These are phyloP conservation scores for Erythrocercus mccallii DNA, from an alignment of 2,113 vertebrate genomes.

Conservation along the genomic window DNA sequence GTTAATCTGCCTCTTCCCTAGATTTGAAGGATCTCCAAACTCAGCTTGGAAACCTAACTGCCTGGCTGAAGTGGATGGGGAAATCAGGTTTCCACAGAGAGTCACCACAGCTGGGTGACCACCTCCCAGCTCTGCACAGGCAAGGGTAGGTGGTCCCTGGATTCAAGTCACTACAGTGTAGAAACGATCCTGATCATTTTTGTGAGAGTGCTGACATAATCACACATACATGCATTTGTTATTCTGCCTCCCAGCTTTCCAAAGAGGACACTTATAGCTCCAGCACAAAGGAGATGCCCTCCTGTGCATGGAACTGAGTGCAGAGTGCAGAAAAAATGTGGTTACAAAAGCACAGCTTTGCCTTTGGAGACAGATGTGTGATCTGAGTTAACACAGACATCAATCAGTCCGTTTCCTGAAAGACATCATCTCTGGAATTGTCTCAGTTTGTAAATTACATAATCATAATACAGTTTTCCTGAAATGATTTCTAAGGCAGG, in stretches of 20 bases:
- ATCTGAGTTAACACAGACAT: neutral
- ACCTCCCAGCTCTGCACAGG: neutral
- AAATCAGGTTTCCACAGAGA: neutral
- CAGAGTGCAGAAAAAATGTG: neutral
- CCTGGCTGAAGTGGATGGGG: neutral
- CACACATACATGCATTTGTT: neutral
- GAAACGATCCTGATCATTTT: neutral
- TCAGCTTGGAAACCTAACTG: neutral
- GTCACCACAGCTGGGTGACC: neutral
- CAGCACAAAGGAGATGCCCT: neutral
- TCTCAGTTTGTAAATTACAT: neutral
- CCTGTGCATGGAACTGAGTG: fast-evolving
- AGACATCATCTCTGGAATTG: neutral
- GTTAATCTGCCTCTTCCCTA: neutral
- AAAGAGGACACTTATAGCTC: neutral
- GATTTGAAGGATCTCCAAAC: neutral
- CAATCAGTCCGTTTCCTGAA: neutral
- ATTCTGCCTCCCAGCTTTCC: neutral
- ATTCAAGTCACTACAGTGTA: neutral
- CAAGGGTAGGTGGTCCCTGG: neutral
- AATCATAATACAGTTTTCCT: neutral
- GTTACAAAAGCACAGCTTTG: neutral
- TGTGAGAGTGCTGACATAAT: neutral
- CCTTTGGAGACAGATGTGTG: neutral
- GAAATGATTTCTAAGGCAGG: neutral